Evolutionary conservation across 1,140 invertebrate genomes (phyloP).

Genomic region (Teleopsis dalmanni): DNA sequence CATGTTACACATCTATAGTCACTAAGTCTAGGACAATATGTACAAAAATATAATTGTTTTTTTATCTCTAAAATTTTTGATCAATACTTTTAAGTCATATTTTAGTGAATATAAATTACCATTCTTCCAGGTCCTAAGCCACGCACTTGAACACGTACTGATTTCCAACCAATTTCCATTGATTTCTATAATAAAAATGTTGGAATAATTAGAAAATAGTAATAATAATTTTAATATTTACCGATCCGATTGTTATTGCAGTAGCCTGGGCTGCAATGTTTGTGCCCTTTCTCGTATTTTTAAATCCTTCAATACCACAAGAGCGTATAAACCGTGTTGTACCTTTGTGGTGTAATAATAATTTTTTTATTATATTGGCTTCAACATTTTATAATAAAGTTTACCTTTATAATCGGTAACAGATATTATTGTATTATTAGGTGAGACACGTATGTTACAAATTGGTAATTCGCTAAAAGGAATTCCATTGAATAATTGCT

Average conservation of each 20-base stretch:
- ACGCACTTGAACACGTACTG: conserved; percentile 64
- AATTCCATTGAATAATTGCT: conserved; percentile 67
- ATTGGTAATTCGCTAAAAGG: conserved; percentile 74
- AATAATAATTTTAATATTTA: conserved; percentile 14
- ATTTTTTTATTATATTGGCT: no score
- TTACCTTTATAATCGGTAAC: conserved; percentile 62
- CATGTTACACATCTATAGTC: no score
- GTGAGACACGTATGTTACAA: conserved; percentile 67
- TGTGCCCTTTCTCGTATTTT: conserved; percentile 89
- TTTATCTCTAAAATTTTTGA: no score
- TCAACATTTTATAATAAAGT: no score
- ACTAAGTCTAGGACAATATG: no score
- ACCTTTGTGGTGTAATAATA: conserved; percentile 41
- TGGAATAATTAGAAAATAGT: background rate
- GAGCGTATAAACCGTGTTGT: conserved; percentile 54
- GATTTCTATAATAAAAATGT: conserved; percentile 53
- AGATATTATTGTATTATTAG: conserved; percentile 81
- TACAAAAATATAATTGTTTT: no score
- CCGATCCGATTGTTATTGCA: conserved; percentile 54
- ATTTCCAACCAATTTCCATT: conserved; percentile 62
- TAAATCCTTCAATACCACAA: conserved; percentile 88
- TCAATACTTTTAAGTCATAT: background rate
- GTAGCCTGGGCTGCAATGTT: conserved; percentile 93
- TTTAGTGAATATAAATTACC: conserved; percentile 49
- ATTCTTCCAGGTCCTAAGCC: conserved; percentile 82